Evolutionary conservation across 2,888 invertebrate species (phyloP), one percentile per base, ranked within the genome.

Genomic region (Suillia variegata): DNA sequence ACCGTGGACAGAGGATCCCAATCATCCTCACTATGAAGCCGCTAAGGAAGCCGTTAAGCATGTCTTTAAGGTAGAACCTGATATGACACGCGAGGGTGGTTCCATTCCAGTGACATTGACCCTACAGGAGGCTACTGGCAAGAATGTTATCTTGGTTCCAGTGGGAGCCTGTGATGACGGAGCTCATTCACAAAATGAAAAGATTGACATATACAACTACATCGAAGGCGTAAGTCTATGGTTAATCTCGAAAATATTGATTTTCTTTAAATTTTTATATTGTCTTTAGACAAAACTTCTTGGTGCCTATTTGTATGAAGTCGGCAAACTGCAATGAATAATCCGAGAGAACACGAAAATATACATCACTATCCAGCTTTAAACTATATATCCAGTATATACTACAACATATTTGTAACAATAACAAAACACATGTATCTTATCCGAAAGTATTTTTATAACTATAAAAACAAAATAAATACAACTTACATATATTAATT

Each of bases 131-230:
- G 91, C 92, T 10, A 96, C 96, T 57, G 92, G 92, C 0, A 93
- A 94, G 79, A 98, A 95, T 84, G 96, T 98, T 53, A 86, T 99
- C 76, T 85, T 99, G 64, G 85, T 99, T 68, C 98, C 98, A 1
- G 92, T 99, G 80, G 98, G 98, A 52, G 90, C 93, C 57, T 74
- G 75, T 59, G 98, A 98, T 83, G 99, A 99, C 83, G 98, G 98
- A 71, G 98, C 98, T 62, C 99, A 99, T 85, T 97, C 97, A 13
- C 96, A 98, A 84, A 98, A 99, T 84, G 98, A 99, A 84, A 99
- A 99, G 82, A 86, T 99, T 70, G 91, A 98, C 84, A 84, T 92
- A 61, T 86, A 88, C 66, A 98, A 98, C 84, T 98, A 97, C 75
- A 92, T 98, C 68, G 89, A 95, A 83, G 98, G 98, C 73, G 96